Percentiles rank a stretch among this genome's conserved stretches.
These are phyloP conservation scores for Danio choprae DNA, from an alignment of 2,797 vertebrate species.

Conservation along the genomic window DNA sequence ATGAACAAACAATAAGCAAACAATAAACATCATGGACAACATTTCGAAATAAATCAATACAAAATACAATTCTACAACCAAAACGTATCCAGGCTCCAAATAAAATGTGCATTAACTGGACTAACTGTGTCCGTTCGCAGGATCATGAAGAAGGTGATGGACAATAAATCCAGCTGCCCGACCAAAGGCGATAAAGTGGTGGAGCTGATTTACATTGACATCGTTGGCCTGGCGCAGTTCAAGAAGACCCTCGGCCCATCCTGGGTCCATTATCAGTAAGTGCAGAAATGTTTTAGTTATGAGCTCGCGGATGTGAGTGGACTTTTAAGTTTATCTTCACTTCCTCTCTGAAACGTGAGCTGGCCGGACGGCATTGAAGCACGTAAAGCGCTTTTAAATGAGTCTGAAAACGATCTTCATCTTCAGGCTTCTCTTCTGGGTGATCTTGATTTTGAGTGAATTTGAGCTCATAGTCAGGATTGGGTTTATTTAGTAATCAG, in stretches of 20 bases:
- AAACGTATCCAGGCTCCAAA: too few species aligned
- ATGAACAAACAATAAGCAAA: too few species aligned
- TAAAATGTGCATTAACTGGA: neutral
- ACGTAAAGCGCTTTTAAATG: neutral
- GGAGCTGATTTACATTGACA: slow-evolving; percentile 99
- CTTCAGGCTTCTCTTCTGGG: neutral
- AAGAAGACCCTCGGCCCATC: slow-evolving; percentile 98
- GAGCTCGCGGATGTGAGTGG: neutral
- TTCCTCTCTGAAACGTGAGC: neutral
- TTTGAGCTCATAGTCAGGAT: neutral
- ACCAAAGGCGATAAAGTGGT: slow-evolving; percentile 96
- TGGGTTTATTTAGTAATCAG: neutral
- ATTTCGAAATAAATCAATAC: too few species aligned
- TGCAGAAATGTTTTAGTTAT: slow-evolving; percentile 49
- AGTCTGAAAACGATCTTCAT: slow-evolving; percentile 19
- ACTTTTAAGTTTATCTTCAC: too few species aligned
- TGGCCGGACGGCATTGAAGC: neutral
- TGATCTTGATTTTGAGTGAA: neutral
- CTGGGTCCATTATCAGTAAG: slow-evolving; percentile 99
- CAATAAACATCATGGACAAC: too few species aligned
- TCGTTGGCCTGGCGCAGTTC: slow-evolving; percentile 96
- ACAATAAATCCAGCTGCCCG: slow-evolving; percentile 97
- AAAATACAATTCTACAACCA: too few species aligned
- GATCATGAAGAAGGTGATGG: slow-evolving; percentile 98
- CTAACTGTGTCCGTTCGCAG: slow-evolving; percentile 66